Base-by-base conservation (phyloP, 2,888 invertebrate species). In the Gerris lacustris region DNA sequence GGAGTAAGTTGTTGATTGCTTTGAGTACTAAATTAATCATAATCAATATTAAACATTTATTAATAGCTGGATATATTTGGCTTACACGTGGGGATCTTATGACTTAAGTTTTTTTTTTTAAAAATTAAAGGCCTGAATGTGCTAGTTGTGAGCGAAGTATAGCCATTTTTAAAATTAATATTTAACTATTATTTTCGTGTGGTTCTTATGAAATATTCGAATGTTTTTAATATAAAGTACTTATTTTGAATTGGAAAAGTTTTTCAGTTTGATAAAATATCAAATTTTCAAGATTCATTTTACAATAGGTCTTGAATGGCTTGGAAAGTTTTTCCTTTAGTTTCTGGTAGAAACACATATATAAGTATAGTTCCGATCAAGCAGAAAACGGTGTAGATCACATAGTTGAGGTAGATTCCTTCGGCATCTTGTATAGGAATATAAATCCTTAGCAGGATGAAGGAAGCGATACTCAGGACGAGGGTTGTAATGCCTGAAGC, bases 271-370 rank as follows among this genome's bases (percentile, higher is more conserved):
- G 31, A 2, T 31, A 31, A 31, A 31, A 31, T 31, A 31, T 31
- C 31, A 31, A 31, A 31, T 67, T 67, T 17, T 31, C 44, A 18
- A 6, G 31, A 43, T 64, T 64, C 31, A 64, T 17, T 31, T 17
- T 64, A 31, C 7, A 64, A 64, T 6, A 63, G 45, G 69, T 72
- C 70, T 63, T 88, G 88, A 76, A 89, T 88, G 76, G 86, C 84
- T 66, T 86, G 83, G 77, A 89, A 83, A 6, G 87, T 87, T 77
- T 87, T 88, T 71, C 87, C 87, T 78, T 87, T 88, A 1, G 89
- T 88, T 80, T 89, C 89, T 4, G 88, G 88, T 43, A 71, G 67
- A 11, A 68, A 69, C 9, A 71, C 44, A 55, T 72, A 72, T n/a
- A 74, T 69, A 6, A 72, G 66, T n/a, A 70, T 55, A 31, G 69